These are phyloP conservation scores for Miopithecus talapoin DNA, from an alignment of 2,797 vertebrate species.

Conservation along the genomic window DNA sequence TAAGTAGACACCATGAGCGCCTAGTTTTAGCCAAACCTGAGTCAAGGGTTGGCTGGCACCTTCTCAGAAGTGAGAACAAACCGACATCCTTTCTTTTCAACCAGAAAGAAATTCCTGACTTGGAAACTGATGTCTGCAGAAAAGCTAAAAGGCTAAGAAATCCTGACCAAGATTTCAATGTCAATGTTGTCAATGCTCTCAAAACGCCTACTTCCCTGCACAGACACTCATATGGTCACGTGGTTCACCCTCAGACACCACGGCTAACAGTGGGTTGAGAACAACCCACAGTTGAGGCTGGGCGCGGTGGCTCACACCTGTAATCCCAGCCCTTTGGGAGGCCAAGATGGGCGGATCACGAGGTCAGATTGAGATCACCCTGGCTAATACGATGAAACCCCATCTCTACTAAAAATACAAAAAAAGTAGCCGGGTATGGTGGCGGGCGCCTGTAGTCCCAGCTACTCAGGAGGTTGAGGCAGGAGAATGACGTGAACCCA, in stretches of 20 bases:
- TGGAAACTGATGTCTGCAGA: not conserved
- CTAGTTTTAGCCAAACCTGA: conserved; percentile 56
- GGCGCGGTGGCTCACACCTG: rapidly evolving
- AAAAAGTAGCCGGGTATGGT: not conserved
- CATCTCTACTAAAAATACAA: not conserved
- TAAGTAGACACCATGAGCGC: not conserved
- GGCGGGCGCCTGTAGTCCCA: not conserved
- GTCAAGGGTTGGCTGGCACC: conserved; percentile 67
- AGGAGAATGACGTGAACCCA: not conserved
- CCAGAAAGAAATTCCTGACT: not conserved
- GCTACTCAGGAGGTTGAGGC: not conserved
- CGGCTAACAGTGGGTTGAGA: conserved; percentile 65
- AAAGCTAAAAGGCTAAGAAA: conserved; percentile 50
- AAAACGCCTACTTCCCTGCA: conserved; percentile 60
- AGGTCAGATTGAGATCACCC: not conserved
- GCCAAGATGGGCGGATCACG: not conserved
- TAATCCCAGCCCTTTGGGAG: not conserved
- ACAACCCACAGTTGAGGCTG: not conserved
- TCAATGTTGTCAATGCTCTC: conserved; percentile 43
- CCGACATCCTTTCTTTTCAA: conserved; percentile 52
- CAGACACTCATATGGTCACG: not conserved
- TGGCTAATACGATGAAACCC: not conserved
- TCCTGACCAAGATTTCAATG: not conserved
- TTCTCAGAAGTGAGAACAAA: conserved; percentile 65
- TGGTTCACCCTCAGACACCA: not conserved